Conservation (phyloP, 2,797 vertebrate species). For the Crax fasciolata region DNA sequence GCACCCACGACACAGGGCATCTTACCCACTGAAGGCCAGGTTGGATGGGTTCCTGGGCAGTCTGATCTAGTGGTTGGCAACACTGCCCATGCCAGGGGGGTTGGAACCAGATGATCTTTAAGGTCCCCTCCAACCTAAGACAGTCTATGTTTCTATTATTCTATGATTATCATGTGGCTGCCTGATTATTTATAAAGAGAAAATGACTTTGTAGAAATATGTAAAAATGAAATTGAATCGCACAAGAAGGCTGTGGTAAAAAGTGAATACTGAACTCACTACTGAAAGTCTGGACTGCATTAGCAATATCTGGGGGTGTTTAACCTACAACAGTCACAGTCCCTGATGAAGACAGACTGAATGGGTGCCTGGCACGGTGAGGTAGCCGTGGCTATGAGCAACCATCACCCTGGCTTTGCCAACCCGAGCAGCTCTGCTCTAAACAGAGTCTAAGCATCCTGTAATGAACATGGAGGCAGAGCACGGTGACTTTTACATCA, state of each 20-base stretch:
- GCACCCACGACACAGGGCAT: background rate
- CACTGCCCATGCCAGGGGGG: too few species aligned
- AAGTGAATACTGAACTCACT: background rate
- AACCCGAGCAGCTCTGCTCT: background rate
- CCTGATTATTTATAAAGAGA: background rate
- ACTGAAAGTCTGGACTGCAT: background rate
- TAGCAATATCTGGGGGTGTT: background rate
- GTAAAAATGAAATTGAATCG: background rate
- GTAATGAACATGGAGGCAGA: rapidly evolving
- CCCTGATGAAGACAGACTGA: background rate
- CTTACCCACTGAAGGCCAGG: background rate
- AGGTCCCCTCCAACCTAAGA: too few species aligned
- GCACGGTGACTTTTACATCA: rapidly evolving
- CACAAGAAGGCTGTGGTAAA: background rate
- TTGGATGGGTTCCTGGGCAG: too few species aligned
- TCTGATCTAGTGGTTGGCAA: too few species aligned
- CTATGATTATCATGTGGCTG: too few species aligned
- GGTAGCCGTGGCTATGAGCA: background rate
- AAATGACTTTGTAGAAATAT: background rate
- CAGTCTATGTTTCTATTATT: too few species aligned
- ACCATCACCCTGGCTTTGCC: background rate
- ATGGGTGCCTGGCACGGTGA: background rate
- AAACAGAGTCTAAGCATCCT: rapidly evolving
- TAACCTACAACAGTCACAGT: background rate
- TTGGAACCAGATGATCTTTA: too few species aligned